Conservation (phyloP, 1,140 invertebrate species). For the Scaptomyza pallida region DNA sequence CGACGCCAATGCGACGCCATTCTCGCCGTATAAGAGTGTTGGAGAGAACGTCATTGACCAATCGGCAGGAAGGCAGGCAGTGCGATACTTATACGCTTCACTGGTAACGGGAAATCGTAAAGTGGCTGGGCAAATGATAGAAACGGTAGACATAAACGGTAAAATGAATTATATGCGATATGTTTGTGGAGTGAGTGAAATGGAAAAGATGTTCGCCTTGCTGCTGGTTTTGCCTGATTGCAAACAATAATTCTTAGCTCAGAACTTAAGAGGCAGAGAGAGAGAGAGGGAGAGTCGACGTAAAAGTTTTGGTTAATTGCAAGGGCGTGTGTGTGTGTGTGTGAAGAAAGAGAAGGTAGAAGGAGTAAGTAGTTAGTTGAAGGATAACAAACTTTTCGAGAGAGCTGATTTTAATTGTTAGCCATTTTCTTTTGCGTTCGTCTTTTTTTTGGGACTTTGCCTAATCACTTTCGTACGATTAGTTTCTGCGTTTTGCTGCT, state of each 20-base stretch:
- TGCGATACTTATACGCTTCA: conserved; percentile 62
- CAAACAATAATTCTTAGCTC: conserved; percentile 71
- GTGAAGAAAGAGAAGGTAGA: too few species aligned
- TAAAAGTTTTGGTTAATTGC: conserved; percentile 74
- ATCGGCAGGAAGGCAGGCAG: too few species aligned
- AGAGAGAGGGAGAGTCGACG: not conserved
- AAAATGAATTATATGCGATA: conserved; percentile 77
- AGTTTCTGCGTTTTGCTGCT: conserved; percentile 14
- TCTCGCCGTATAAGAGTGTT: not conserved
- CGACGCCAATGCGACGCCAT: conserved; percentile 35
- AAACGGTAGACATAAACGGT: conserved; percentile 56
- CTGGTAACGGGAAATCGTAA: conserved; percentile 6
- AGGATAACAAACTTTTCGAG: conserved; percentile 26
- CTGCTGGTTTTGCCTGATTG: conserved; percentile 71
- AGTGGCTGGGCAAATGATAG: not conserved
- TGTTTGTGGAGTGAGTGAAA: conserved; percentile 10
- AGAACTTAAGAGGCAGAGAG: conserved; percentile 20
- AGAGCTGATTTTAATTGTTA: conserved; percentile 76
- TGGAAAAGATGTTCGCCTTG: conserved; percentile 28
- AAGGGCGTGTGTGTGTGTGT: conserved; percentile 19
- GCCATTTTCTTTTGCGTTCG: too few species aligned
- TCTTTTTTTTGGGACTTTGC: conserved; percentile 71
- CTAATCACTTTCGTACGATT: conserved; percentile 74
- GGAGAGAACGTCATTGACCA: conserved; percentile 36
- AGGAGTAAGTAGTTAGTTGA: conserved; percentile 6